phyloP scores from a whole-genome alignment of 2,797 vertebrate genomes.

The Poeciliopsis paucimaculata region DNA sequence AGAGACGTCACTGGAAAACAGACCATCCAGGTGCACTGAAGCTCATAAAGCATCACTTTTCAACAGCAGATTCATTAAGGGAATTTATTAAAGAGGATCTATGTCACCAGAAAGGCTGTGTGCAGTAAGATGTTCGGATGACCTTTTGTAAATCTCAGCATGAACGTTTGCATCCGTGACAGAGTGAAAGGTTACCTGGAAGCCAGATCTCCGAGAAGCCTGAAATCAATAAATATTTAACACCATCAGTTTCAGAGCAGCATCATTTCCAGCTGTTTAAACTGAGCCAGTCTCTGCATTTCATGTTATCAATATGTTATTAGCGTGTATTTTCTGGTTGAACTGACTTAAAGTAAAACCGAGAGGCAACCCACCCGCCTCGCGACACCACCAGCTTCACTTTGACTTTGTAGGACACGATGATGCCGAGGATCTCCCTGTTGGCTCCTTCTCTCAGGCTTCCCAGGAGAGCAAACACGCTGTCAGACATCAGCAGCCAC shows the following conservation, averaged over 20 bases:
- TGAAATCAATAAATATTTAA: constrained; percentile 68
- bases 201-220: constrained; percentile 94
- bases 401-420: constrained; percentile 97
- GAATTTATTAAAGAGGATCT: neutral
- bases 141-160: constrained; percentile 27
- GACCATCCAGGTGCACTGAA: neutral
- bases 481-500: neutral
- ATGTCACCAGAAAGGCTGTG: neutral
- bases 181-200: constrained; percentile 84
- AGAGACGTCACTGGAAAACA: constrained; percentile 86
- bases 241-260: constrained; percentile 23
- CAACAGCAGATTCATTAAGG: neutral
- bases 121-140: constrained; percentile 11
- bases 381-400: constrained; percentile 96
- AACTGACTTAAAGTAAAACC: neutral
- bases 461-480: constrained; percentile 18
- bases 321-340: neutral
- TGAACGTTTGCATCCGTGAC: constrained; percentile 9
- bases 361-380: constrained; percentile 85
- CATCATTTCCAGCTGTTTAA: neutral
- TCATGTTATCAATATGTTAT: neutral
- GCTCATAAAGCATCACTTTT: neutral
- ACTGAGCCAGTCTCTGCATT: neutral
- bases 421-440: constrained; percentile 93
- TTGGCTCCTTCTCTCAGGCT: constrained; percentile 93